Evolutionary conservation across 1,140 invertebrate genomes (phyloP).

Genomic region (Trypoxylus dichotomus): DNA sequence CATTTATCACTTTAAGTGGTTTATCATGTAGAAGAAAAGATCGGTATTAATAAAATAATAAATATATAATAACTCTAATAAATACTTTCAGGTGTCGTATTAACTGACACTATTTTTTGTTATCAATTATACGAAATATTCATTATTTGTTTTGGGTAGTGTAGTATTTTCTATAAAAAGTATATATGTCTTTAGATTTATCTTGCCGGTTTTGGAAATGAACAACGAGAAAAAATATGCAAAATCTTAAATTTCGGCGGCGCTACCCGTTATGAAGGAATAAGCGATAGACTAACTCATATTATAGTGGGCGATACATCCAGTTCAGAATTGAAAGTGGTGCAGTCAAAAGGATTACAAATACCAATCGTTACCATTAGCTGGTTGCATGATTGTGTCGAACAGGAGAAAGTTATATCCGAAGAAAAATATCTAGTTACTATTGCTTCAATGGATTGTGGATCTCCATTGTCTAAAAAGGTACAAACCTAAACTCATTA

Average conservation of each 20-base stretch:
- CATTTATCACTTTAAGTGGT: no score
- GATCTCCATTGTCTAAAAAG: slow-evolving; percentile 69
- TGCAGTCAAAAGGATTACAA: slow-evolving; percentile 52
- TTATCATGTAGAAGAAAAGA: no score
- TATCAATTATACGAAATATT: background rate
- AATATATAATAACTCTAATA: no score
- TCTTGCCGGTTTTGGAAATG: slow-evolving; percentile 65
- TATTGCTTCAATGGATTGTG: slow-evolving; percentile 43
- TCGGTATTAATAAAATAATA: no score
- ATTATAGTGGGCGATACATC: slow-evolving; percentile 69
- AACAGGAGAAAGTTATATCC: slow-evolving; percentile 59
- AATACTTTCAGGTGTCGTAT: no score
- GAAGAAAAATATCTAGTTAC: slow-evolving; percentile 60
- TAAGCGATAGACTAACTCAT: slow-evolving; percentile 78
- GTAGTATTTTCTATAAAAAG: no score
- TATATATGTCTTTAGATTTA: slow-evolving; percentile 57
- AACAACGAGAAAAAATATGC: slow-evolving; percentile 72
- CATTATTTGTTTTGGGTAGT: no score
- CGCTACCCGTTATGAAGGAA: slow-evolving; percentile 75
- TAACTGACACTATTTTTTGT: background rate
- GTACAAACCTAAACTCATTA: slow-evolving; percentile 41
- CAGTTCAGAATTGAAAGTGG: slow-evolving; percentile 54
- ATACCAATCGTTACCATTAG: slow-evolving; percentile 64
- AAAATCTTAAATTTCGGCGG: slow-evolving; percentile 79
- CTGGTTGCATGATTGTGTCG: slow-evolving; percentile 77